A percentile compares a stretch with the other conserved stretches of the same genome.
Evolutionary conservation across 2,888 invertebrate genomes (phyloP).

Genomic region (Stenotaenia linearis): DNA sequence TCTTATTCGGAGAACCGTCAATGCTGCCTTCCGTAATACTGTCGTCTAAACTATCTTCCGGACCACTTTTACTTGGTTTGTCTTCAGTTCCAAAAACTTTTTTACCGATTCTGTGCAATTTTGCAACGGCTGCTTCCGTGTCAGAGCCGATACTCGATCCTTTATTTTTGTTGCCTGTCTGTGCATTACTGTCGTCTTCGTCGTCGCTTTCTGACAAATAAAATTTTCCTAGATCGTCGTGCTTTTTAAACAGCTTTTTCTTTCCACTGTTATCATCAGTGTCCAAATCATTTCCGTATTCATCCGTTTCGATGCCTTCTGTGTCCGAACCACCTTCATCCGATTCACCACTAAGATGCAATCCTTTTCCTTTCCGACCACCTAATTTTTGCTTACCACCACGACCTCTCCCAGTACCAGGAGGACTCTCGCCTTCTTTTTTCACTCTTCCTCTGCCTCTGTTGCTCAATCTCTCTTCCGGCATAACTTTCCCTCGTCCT

Average conservation of each 20-base stretch:
- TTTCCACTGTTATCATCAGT: neutral
- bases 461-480: neutral
- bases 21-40: neutral
- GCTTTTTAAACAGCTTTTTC: neutral
- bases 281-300: neutral
- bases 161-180: neutral
- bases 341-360: neutral
- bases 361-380: neutral
- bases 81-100: neutral
- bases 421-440: neutral
- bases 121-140: neutral
- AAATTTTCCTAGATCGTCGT: neutral
- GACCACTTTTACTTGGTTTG: neutral
- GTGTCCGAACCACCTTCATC: neutral
- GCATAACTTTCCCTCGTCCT: slow-evolving; percentile 17
- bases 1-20: neutral
- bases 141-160: neutral
- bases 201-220: neutral
- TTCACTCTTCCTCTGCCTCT: neutral
- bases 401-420: neutral
- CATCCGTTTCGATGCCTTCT: neutral
- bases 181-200: neutral
- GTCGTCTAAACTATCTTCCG: neutral
- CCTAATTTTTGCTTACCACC: neutral
- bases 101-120: neutral